Percentiles rank a stretch among this genome's conserved stretches.
Evolutionary conservation across 1,140 invertebrate genomes (phyloP).

Genomic region (Apis mellifera): Amel_HAv3.1 CM009943.2:2448001-2448500

Average conservation of each 20-base stretch:
- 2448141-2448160: conserved; percentile 67
- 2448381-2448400: not conserved
- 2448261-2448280: conserved; percentile 1
- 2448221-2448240: conserved; percentile 65
- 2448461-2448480: not conserved
- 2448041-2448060: not conserved
- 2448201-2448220: conserved; percentile 50
- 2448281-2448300: not conserved
- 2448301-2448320: not conserved
- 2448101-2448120: not conserved
- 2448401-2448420: not conserved
- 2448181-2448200: conserved; percentile 67
- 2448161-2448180: conserved; percentile 68
- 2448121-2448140: conserved; percentile 57
- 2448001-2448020: not conserved
- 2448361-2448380: not conserved
- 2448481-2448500: not conserved
- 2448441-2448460: not conserved
- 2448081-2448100: not conserved
- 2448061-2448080: not conserved
- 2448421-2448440: not conserved
- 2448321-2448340: not conserved
- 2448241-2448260: conserved; percentile 49
- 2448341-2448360: not conserved
- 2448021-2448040: not conserved